Evolutionary conservation across 92 coral and sea anemone species (phyloP).

Genomic region (Actinernus sp.): DNA sequence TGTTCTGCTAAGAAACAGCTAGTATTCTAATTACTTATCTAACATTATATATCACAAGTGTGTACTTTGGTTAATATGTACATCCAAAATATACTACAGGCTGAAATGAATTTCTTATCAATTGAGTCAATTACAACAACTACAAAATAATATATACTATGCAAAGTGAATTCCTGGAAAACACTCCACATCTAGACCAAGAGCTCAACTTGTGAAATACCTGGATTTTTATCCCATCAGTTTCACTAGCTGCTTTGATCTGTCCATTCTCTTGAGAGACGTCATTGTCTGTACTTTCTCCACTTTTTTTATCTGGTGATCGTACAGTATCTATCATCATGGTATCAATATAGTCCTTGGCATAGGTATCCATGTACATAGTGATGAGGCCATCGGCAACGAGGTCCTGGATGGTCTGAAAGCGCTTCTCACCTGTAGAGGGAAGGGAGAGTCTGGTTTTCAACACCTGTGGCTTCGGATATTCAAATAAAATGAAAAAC

Average conservation of each 20-base stretch:
- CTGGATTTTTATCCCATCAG: slow-evolving; percentile 13
- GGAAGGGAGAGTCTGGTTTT: neutral
- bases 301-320: neutral
- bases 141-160: too few relatives aligned
- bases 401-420: slow-evolving; percentile 93
- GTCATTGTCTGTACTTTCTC: neutral
- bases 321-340: slow-evolving; percentile 79
- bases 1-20: too few relatives aligned
- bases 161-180: too few relatives aligned
- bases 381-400: slow-evolving; percentile 98
- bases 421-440: slow-evolving; percentile 88
- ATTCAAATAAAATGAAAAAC: too few relatives aligned
- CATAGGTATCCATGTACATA: slow-evolving; percentile 94
- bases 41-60: too few relatives aligned
- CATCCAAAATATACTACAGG: too few relatives aligned
- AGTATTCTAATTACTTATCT: too few relatives aligned
- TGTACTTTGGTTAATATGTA: too few relatives aligned
- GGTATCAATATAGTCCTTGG: slow-evolving; percentile 95
- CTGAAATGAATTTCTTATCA: too few relatives aligned
- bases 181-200: too few relatives aligned
- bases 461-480: neutral
- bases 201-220: too few relatives aligned
- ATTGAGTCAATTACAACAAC: too few relatives aligned
- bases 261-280: slow-evolving; percentile 18
- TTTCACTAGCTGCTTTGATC: neutral